Base-by-base conservation (phyloP, 2,113 vertebrate genomes). In the Tachysurus vachellii region DNA sequence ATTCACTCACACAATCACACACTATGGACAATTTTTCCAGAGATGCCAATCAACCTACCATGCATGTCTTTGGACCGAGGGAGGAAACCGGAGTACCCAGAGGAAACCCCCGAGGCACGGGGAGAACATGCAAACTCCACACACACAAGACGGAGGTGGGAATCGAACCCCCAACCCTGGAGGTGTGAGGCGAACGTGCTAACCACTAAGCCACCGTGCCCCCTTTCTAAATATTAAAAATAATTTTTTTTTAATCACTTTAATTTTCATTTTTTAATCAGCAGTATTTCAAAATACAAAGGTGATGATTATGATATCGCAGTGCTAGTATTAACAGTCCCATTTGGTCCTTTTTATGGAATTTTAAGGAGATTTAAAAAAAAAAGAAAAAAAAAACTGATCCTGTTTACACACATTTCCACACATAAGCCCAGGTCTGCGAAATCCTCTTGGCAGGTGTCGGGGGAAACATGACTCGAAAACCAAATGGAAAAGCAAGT, bases 341-440 rank as follows among this genome's bases (percentile, higher is more conserved):
- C 9, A 44, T 19, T 6, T 2, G 36, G 13, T 31, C 13, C 66
- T 75, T 47, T 26, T 47, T 47, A 47, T 5, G 13, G 6, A n/a
- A 14, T 53, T 53, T 14, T 16, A 77, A 6, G 44, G 16, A 77
- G 44, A n/a, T 53, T 14, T 16, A 77, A 13, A 11, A n/a, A 77
- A 23, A n/a, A 26, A 36, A n/a, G n/a, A 36, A 36, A 26, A n/a
- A 76, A 26, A 28, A 9, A 26, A 2, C 76, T 17, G n/a, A 95
- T 95, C 94, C 93, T 89, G 92, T 95, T 94, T 95, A 92, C 93
- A 94, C 94, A 94, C 91, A 88, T 89, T 93, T 91, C 90, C 91
- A 92, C 87, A 93, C 92, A 92, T 93, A 93, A 94, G 92, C 92
- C 91, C 92, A 85, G 89, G 91, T 92, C 92, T 94, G 91, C 92